Conservation (phyloP, 2,888 invertebrate species). For the Saturnia japonica region DNA sequence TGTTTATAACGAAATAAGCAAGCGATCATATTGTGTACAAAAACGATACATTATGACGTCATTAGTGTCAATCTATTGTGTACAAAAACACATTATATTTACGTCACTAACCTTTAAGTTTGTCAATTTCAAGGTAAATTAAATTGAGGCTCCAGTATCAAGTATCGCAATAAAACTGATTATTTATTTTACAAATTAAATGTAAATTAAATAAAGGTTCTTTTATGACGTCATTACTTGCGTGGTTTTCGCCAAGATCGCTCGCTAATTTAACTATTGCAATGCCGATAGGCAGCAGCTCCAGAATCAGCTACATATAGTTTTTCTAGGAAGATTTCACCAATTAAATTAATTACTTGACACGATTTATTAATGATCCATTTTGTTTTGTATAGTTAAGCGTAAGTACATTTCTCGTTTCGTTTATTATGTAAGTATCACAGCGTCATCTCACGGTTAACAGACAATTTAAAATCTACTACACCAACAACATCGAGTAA, state of each 20-base stretch:
- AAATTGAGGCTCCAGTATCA: too few relatives aligned
- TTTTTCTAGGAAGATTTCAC: neutral
- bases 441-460: conserved; percentile 12
- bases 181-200: too few relatives aligned
- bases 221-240: neutral
- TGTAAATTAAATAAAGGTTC: neutral
- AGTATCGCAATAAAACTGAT: neutral
- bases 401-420: conserved; percentile 2
- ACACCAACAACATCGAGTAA: neutral
- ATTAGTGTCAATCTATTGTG: neutral
- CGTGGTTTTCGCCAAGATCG: neutral
- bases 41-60: neutral
- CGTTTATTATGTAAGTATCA: conserved; percentile 8
- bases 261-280: neutral
- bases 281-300: neutral
- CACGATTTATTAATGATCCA: neutral
- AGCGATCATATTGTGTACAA: neutral
- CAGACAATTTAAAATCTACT: neutral
- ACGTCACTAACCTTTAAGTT: conserved; percentile 2
- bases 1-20: neutral
- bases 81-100: neutral
- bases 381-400: neutral
- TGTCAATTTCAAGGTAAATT: too few relatives aligned
- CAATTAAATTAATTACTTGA: neutral
- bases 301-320: neutral